phyloP scores from a whole-genome alignment of 1,140 invertebrate species.

The Cepaea nemoralis region DNA sequence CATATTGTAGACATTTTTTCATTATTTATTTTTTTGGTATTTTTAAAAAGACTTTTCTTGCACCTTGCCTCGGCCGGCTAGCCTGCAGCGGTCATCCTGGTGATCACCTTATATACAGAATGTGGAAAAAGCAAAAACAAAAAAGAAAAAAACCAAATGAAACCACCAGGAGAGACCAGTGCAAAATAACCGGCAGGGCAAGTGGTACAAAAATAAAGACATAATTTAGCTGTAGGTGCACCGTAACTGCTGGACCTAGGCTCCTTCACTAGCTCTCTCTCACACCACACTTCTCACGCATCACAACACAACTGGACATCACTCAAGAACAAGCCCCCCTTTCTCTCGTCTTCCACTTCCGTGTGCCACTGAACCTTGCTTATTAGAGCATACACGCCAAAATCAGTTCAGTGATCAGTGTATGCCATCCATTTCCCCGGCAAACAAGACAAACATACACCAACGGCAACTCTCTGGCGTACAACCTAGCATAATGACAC shows the following conservation, averaged over 20 bases:
- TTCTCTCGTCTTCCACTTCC: neutral
- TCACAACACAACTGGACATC: neutral
- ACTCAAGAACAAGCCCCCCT: neutral
- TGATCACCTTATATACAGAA: conserved; percentile 28
- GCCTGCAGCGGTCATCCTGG: neutral
- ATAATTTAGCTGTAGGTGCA: conserved; percentile 42
- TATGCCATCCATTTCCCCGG: neutral
- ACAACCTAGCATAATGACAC: neutral
- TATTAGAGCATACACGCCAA: neutral
- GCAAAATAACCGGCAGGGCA: neutral
- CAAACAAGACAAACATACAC: neutral
- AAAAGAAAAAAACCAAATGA: neutral
- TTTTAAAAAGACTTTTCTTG: conserved; percentile 31
- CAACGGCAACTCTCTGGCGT: neutral
- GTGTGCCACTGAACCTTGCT: neutral
- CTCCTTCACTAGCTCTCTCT: neutral
- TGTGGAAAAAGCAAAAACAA: neutral
- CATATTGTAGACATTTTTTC: conserved; percentile 40
- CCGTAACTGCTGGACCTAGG: conserved; percentile 21
- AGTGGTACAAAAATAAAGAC: conserved; percentile 35
- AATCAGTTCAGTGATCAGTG: neutral
- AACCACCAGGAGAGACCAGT: neutral
- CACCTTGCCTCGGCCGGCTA: neutral
- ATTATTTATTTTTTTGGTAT: conserved; percentile 28
- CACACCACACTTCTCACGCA: neutral